A percentile compares a stretch with the other conserved stretches of the same genome.
phyloP scores from a whole-genome alignment of 1,140 invertebrate species.

The Augochlora pura region DNA sequence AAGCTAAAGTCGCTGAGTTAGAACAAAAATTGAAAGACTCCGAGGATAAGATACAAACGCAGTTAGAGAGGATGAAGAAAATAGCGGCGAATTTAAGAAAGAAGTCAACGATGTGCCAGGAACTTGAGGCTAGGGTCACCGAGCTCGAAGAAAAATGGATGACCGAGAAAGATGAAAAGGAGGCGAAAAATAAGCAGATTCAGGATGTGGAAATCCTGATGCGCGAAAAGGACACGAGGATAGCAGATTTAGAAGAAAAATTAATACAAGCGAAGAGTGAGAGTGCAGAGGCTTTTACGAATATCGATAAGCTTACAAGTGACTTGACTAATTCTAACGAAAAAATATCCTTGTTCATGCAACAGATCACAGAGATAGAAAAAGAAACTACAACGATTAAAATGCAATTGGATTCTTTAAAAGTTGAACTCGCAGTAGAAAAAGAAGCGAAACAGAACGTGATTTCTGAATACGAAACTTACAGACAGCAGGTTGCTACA shows the following conservation, averaged over 20 bases:
- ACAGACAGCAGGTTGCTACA: conserved; percentile 69
- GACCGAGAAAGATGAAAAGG: conserved; percentile 72
- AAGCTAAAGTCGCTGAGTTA: conserved; percentile 66
- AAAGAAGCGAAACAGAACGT: conserved; percentile 72
- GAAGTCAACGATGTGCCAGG: conserved; percentile 83
- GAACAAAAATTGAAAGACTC: conserved; percentile 65
- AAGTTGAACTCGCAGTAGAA: conserved; percentile 71
- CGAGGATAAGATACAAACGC: conserved; percentile 63
- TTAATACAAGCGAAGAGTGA: conserved; percentile 45
- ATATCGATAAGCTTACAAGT: conserved; percentile 47
- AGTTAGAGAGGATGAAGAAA: conserved; percentile 88
- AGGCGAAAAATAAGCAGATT: conserved; percentile 67
- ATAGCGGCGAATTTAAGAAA: conserved; percentile 88
- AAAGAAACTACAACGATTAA: conserved; percentile 56
- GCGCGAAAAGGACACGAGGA: conserved; percentile 68
- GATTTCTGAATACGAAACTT: conserved; percentile 73
- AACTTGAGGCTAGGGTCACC: conserved; percentile 81
- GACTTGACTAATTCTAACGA: conserved; percentile 54
- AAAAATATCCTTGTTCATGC: conserved; percentile 48
- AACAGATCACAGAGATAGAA: conserved; percentile 53
- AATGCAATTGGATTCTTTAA: conserved; percentile 25
- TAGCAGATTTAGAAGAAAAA: conserved; percentile 65
- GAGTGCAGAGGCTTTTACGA: conserved; percentile 32
- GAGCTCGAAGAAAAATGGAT: conserved; percentile 71
- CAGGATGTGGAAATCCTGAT: conserved; percentile 60